Evolutionary conservation across 1,140 invertebrate genomes (phyloP), one percentile per base, ranked within the genome.

Genomic region (Diachasmimorpha longicaudata): DNA sequence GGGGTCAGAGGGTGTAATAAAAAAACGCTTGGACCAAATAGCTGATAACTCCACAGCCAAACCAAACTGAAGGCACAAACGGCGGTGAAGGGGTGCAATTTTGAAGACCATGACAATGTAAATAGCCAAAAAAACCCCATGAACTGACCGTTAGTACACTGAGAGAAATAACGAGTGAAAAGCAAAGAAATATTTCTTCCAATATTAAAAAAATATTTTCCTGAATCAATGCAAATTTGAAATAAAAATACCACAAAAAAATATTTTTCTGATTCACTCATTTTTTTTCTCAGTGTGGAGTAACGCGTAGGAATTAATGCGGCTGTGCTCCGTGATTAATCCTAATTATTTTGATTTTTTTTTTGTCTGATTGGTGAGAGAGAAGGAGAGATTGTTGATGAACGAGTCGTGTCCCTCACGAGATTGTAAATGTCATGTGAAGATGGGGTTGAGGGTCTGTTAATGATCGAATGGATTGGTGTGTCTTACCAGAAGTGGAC

Each of bases 401-500:
- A 87, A 86, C 83, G 85, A 88, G 87, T 87, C 84, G 82, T 86
- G 83, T 85, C 84, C 85, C 83, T 79, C 82, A 86, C 89, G 82
- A 84, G 83, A 81, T 23, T 4, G 23, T 31, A 86, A 87, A 85
- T 85, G 83, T 85, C 82, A 82, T 85, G 81, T 79, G 80, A 84
- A 85, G 79, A 80, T 82, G 83, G 78, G n/a, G 80, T 79, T 81
- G 79, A 68, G 81, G 77, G 82, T 78, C 68, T 79, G 72, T 84
- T 81, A 75, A 82, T 70, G 82, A 72, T 80, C 21, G 23, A 14
- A 63, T 25, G 58, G 58, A 63, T 25, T 16, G 19, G 11, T 55
- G 92, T 80, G 93, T 92, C 84, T 94, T 89, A 91, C 91, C 83
- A 92, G 90, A 91, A 88, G 87, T 91, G 86, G 89, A 88, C 88